phyloP scores from a whole-genome alignment of 2,888 invertebrate genomes.

The Bibio marci region DNA sequence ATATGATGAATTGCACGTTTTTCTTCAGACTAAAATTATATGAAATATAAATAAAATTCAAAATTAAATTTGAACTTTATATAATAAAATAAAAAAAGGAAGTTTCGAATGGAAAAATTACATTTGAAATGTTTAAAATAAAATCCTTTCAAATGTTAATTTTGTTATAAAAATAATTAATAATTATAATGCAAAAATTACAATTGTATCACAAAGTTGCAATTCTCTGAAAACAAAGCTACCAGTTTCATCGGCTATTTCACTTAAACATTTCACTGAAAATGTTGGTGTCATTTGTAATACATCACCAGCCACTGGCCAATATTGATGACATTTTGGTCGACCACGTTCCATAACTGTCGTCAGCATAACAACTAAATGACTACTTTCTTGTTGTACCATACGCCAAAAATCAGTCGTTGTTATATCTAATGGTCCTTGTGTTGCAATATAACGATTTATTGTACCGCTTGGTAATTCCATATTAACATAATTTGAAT shows the following conservation, averaged over 20 bases:
- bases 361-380: slow-evolving; percentile 95
- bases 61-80: no score
- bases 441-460: slow-evolving; percentile 94
- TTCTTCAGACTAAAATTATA: slow-evolving; percentile 39
- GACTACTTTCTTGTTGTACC: slow-evolving; percentile 82
- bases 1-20: slow-evolving; percentile 82
- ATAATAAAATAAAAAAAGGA: no score
- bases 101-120: no score
- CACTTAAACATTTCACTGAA: slow-evolving; percentile 60
- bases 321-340: slow-evolving; percentile 95
- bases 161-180: no score
- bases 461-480: slow-evolving; percentile 82
- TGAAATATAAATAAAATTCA: no score
- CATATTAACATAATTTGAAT: slow-evolving; percentile 97
- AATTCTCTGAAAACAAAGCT: slow-evolving; percentile 85
- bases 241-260: slow-evolving; percentile 59
- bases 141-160: neutral
- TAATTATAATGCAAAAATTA: no score
- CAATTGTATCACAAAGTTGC: slow-evolving; percentile 51
- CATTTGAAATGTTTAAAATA: neutral
- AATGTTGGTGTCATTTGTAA: slow-evolving; percentile 40
- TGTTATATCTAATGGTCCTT: slow-evolving; percentile 86
- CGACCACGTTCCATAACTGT: slow-evolving; percentile 84
- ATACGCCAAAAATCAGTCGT: slow-evolving; percentile 96
- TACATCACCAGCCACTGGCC: slow-evolving; percentile 74